Evolutionary conservation across 1,140 invertebrate species (phyloP).

Genomic region (Diorhabda carinulata): DNA sequence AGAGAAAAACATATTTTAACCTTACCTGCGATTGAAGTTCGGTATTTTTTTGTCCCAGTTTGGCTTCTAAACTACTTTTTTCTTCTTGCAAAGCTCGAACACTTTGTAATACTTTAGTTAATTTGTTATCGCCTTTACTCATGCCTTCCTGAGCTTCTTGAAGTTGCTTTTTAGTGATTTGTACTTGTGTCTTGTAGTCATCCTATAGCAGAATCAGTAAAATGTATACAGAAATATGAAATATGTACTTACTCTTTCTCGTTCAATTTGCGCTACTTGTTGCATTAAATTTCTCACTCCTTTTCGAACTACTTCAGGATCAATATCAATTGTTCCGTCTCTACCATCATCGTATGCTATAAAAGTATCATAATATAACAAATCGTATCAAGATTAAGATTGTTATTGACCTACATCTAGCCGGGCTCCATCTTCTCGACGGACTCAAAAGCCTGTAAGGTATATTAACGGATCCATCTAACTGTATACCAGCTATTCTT

Average conservation of each 20-base stretch:
- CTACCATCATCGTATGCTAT: slow-evolving; percentile 39
- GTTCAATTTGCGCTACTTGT: slow-evolving; percentile 81
- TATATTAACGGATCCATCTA: slow-evolving; percentile 67
- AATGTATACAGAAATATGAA: slow-evolving; percentile 10
- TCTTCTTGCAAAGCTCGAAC: slow-evolving; percentile 70
- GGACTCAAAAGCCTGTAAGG: slow-evolving; percentile 67
- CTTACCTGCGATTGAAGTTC: slow-evolving; percentile 59
- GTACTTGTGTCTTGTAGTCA: slow-evolving; percentile 69
- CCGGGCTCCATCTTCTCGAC: slow-evolving; percentile 66
- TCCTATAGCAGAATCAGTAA: slow-evolving; percentile 53
- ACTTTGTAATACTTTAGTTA: slow-evolving; percentile 59
- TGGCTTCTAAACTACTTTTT: slow-evolving; percentile 65
- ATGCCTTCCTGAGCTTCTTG: slow-evolving; percentile 66
- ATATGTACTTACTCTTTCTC: slow-evolving; percentile 63
- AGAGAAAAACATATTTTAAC: neutral
- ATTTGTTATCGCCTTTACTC: slow-evolving; percentile 64
- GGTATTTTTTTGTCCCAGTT: slow-evolving; percentile 67
- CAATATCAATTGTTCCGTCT: slow-evolving; percentile 65
- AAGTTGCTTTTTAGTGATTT: slow-evolving; percentile 65
- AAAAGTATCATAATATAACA: slow-evolving; percentile 18
- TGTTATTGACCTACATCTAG: slow-evolving; percentile 45
- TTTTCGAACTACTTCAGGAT: slow-evolving; percentile 82
- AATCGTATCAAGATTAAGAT: neutral
- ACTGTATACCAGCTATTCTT: slow-evolving; percentile 78
- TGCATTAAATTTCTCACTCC: slow-evolving; percentile 84